Evolutionary conservation across 2,888 invertebrate genomes (phyloP).

Genomic region (Oligia latruncula): DNA sequence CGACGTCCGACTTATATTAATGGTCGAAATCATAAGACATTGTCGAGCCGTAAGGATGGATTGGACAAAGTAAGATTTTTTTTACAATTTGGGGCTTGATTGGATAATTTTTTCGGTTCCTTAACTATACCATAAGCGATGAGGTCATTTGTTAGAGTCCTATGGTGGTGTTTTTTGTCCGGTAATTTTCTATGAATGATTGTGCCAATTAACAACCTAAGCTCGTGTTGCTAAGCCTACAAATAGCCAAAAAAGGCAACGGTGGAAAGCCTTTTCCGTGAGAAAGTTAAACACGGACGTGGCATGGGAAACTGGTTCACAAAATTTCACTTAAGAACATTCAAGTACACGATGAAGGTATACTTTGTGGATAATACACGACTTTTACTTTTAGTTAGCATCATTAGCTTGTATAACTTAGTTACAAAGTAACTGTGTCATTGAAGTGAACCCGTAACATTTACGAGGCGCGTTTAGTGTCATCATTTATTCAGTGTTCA

Average conservation of each 20-base stretch:
- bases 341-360: constrained; percentile 23
- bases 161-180: constrained; percentile 6
- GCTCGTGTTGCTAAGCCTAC: not conserved
- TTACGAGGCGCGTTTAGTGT: constrained; percentile 58
- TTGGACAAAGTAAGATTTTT: constrained; percentile 57
- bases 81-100: constrained; percentile 40
- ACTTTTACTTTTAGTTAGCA: constrained; percentile 57
- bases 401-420: constrained; percentile 33
- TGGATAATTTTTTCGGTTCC: constrained; percentile 27
- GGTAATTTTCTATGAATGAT: constrained; percentile 16
- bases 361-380: constrained; percentile 35
- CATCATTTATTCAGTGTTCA: constrained; percentile 67
- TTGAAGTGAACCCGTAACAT: constrained; percentile 48
- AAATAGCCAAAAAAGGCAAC: constrained; percentile 18
- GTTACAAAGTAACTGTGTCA: constrained; percentile 44
- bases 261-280: constrained; percentile 45
- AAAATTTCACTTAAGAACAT: constrained; percentile 51
- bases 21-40: constrained; percentile 67
- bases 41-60: constrained; percentile 62
- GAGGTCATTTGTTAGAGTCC: constrained; percentile 38
- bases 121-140: constrained; percentile 30
- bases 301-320: constrained; percentile 51
- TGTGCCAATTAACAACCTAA: constrained; percentile 13
- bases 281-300: constrained; percentile 51
- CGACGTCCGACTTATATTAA: constrained; percentile 71